A percentile compares a stretch with the other conserved stretches of the same genome.
phyloP scores from a whole-genome alignment of 2,888 invertebrate genomes.

The Polydrusus tereticollis region DNA sequence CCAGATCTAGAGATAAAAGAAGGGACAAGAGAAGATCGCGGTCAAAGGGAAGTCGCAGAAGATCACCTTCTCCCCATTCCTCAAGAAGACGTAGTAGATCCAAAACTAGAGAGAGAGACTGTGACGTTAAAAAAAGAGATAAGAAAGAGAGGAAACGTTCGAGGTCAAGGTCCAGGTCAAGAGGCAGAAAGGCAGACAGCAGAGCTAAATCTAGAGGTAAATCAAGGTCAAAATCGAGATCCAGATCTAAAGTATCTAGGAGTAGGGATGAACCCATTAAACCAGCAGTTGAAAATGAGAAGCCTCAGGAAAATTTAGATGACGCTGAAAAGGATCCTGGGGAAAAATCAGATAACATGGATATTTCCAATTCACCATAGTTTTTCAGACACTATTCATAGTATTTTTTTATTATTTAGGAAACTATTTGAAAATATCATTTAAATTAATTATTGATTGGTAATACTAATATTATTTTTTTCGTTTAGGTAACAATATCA shows the following conservation, averaged over 20 bases:
- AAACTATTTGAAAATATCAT: not conserved
- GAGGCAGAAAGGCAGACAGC: slow-evolving; percentile 36
- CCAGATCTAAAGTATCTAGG: slow-evolving; percentile 52
- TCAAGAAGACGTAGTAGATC: slow-evolving; percentile 61
- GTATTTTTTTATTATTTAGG: not conserved
- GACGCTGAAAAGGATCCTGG: slow-evolving; percentile 69
- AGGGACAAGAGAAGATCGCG: slow-evolving; percentile 67
- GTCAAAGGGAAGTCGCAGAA: slow-evolving; percentile 69
- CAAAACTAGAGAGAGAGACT: slow-evolving; percentile 61
- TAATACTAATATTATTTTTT: no score
- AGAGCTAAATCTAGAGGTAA: slow-evolving; percentile 60
- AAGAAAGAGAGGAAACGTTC: slow-evolving; percentile 52
- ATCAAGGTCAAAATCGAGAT: slow-evolving; percentile 56
- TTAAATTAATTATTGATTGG: not conserved
- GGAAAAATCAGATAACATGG: slow-evolving; percentile 80
- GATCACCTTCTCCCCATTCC: slow-evolving; percentile 63
- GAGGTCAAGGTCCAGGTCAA: slow-evolving; percentile 50
- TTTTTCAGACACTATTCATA: slow-evolving; percentile 9
- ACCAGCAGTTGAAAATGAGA: slow-evolving; percentile 52
- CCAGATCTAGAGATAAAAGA: slow-evolving; percentile 73
- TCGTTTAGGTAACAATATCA: no score
- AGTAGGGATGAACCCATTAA: slow-evolving; percentile 35
- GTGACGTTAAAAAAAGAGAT: slow-evolving; percentile 60
- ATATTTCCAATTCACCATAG: slow-evolving; percentile 84
- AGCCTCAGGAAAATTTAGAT: slow-evolving; percentile 64